Base-by-base conservation (phyloP, 2,888 invertebrate species). In the Cephonodes hylas region DNA sequence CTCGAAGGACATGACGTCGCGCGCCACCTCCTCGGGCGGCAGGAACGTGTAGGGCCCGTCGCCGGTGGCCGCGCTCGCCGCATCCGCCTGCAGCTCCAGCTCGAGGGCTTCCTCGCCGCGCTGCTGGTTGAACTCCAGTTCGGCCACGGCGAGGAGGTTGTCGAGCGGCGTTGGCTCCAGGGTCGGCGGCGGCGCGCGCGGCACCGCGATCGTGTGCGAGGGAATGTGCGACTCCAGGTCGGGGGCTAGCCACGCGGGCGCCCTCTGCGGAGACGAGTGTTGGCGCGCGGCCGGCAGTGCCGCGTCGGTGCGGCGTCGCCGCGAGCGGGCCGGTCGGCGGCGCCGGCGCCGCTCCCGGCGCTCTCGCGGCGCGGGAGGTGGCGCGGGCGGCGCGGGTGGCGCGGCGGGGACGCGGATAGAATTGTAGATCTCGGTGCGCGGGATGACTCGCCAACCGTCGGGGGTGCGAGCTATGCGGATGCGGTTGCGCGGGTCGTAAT, bases 401-500 rank as follows among this genome's bases (percentile, higher is more conserved):
- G 76, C 79, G 67, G 77, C 77, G 60, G 84, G 80, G 58, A 86
- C 72, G 42, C 81, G 84, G 80, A 93, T 86, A 77, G 91, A 79
- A 93, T 92, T 84, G 85, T 89, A 88, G 81, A 88, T 93, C 82
- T 95, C 95, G 58, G 96, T 96, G 75, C 96, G 94, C 74, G 96
- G 97, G 88, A 96, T 96, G 63, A 96, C 96, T 64, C 96, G 94
- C 97, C 97, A 97, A 76, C 97, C 96, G 83, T 94, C 93, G 46
- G 96, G 93, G 22, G 96, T 96, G 83, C 96, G 96, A 72, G 96
- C 96, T 81, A 97, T 92, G 76, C 96, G 95, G 78, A 97, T 96
- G 65, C 97, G 96, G 89, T 97, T 97, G 64, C 96, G 93, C 84
- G 96, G 95, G 92, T 97, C 97, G 93, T 97, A 97, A 85, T 97